Evolutionary conservation across 2,113 vertebrate species (phyloP), one percentile per base, ranked within the genome.

Genomic region (Sebastes schlegelii): DNA sequence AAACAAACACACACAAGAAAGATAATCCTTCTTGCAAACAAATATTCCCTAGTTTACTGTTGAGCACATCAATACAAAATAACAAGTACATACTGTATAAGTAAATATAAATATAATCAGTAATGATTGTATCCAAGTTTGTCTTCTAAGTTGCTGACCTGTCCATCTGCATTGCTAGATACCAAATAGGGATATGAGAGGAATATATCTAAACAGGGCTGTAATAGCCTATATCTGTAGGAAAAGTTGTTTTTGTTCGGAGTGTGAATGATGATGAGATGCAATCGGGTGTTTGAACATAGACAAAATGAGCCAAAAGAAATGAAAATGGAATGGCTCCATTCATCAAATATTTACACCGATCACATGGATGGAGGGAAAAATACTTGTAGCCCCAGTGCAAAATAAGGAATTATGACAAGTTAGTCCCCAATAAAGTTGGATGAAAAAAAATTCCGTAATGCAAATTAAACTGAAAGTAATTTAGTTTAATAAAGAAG

Each of bases 281-380:
- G 11, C 17, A 77, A 34, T 58, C 34, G 34, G 8, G 49, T 63
- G 42, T 57, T 65, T 74, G 23, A 79, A 55, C 60, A 42, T 6
- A 45, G 9, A 48, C 6, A 63, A 55, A 63, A 46, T 57, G 9
- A 76, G 21, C 19, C 48, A 71, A 60, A 61, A 62, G 4, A 60
- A 43, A 69, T 75, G 10, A 21, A 65, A 82, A 82, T 40, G 1
- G 80, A 48, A 8, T 42, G n/a, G 19, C 12, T 49, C 8, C 17
- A 52, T 55, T 79, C 52, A 64, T 75, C 55, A 54, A 58, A 19
- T 49, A n/a, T 51, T 81, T 63, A 19, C 42, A 40, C 3, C 46
- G n/a, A 84, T 79, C 46, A 75, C 64, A 65, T 34, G 34, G 40
- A 49, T 77, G 19, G 63, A 45, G 60, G 51, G n/a, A 68, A 49